These are phyloP conservation scores for Eristalis pertinax DNA, from an alignment of 2,888 invertebrate species.

Conservation along the genomic window DNA sequence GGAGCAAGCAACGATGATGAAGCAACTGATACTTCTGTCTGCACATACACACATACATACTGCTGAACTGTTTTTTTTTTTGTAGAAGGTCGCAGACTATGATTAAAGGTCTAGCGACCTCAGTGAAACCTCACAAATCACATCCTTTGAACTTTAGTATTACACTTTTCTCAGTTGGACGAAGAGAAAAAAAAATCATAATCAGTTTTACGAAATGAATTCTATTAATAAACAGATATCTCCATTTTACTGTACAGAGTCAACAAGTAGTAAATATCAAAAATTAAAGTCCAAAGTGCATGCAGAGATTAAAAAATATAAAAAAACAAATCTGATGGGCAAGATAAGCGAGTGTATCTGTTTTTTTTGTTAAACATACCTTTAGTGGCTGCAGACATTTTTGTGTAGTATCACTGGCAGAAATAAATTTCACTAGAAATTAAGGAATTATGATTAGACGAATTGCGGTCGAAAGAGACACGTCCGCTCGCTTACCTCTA, in stretches of 20 bases:
- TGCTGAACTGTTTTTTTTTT: neutral
- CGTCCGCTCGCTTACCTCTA: slow-evolving; percentile 21
- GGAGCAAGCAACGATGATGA: neutral
- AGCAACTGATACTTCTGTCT: neutral
- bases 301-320: neutral
- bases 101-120: neutral
- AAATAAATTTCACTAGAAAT: slow-evolving; percentile 28
- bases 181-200: neutral
- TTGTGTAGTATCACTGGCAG: slow-evolving; percentile 23
- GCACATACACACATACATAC: neutral
- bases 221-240: slow-evolving; percentile 38
- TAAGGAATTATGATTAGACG: slow-evolving; percentile 12
- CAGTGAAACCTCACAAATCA: slow-evolving; percentile 1
- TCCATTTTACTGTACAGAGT: slow-evolving; percentile 15
- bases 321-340: slow-evolving; percentile 2
- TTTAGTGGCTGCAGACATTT: slow-evolving; percentile 79
- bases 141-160: neutral
- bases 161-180: neutral
- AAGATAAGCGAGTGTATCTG: neutral
- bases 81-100: neutral
- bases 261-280: slow-evolving; percentile 48
- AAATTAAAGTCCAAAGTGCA: slow-evolving; percentile 73
- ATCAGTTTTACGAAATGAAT: neutral
- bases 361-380: slow-evolving; percentile 71
- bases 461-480: neutral